Percentiles rank a stretch among this genome's conserved stretches.
phyloP scores from a whole-genome alignment of 2,888 invertebrate genomes.

The Acrobasis suavella region DNA sequence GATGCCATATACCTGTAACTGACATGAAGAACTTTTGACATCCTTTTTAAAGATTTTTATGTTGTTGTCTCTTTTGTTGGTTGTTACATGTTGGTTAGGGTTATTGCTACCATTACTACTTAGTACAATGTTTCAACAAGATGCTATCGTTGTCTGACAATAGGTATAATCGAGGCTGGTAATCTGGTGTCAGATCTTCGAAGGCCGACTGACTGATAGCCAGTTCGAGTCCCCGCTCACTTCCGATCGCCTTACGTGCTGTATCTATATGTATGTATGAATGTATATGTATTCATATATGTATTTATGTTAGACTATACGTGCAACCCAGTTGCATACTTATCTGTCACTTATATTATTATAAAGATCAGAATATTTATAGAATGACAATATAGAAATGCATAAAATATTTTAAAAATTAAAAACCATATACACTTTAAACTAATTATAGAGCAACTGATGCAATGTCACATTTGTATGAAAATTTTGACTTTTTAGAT shows the following conservation, averaged over 20 bases:
- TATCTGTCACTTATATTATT: neutral
- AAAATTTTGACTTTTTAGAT: no score
- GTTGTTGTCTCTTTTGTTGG: no score
- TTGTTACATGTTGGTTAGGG: no score
- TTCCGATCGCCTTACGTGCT: slow-evolving; percentile 28
- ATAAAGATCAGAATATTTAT: no score
- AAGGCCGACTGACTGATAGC: slow-evolving; percentile 24
- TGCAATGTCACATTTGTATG: no score
- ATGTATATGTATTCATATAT: neutral
- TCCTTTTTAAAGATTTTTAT: no score
- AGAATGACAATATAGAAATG: no score
- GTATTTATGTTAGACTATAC: neutral
- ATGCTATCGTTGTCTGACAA: neutral
- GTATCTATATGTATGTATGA: slow-evolving; percentile 5
- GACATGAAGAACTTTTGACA: no score
- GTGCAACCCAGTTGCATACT: slow-evolving; percentile 21
- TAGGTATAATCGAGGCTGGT: neutral
- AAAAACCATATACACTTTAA: no score
- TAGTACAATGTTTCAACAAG: neutral
- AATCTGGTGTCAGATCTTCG: slow-evolving; percentile 7
- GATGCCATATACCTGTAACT: no score
- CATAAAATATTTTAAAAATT: no score
- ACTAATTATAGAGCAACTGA: no score
- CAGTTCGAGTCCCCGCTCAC: slow-evolving; percentile 34
- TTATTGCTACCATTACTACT: neutral